These are phyloP conservation scores for Metacarcinus magister DNA, from an alignment of 2,888 invertebrate genomes.

Conservation along the genomic window DNA sequence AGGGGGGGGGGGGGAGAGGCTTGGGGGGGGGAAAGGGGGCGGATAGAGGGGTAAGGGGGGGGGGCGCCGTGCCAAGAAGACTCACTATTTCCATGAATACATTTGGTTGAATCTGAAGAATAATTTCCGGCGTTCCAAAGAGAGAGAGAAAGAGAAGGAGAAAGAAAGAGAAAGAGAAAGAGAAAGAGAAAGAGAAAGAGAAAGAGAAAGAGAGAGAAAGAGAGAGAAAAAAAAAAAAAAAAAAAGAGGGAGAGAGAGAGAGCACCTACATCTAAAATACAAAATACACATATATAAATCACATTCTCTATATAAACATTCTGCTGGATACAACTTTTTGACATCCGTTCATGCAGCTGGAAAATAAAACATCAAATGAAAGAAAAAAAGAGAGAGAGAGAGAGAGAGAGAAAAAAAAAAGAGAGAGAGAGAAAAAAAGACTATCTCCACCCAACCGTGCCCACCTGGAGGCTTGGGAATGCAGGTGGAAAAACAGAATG, in stretches of 20 bases:
- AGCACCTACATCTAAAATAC: neutral
- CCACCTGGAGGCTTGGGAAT: neutral
- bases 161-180: neutral
- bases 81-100: neutral
- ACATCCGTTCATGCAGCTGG: too few species aligned
- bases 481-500: neutral
- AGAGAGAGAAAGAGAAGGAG: slow-evolving; percentile 38
- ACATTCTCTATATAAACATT: too few species aligned
- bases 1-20: neutral
- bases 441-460: too few species aligned
- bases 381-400: too few species aligned
- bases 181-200: neutral
- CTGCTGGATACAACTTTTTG: too few species aligned
- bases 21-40: neutral
- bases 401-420: too few species aligned
- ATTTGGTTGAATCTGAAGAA: neutral
- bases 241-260: slow-evolving; percentile 52
- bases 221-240: slow-evolving; percentile 46
- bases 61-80: neutral
- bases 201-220: slow-evolving; percentile 42
- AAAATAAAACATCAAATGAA: too few species aligned
- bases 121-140: neutral
- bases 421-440: too few species aligned
- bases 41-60: neutral
- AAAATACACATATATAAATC: too few species aligned